Percentiles rank a stretch among this genome's conserved stretches.
Evolutionary conservation across 1,140 invertebrate genomes (phyloP).

Genomic region (Oncopodura yosiiana): DNA sequence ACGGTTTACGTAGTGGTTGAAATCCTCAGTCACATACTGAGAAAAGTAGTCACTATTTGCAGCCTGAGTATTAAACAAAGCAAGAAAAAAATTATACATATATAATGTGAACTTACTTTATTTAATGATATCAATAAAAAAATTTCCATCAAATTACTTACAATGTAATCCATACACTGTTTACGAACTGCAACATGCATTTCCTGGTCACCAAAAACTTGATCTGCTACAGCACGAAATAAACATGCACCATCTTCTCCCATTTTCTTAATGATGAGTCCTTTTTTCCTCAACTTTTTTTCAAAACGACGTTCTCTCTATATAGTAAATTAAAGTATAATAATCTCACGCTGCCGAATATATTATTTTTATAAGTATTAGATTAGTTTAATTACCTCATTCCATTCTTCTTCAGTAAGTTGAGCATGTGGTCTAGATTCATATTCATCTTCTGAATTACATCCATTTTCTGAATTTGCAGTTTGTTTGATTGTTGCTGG

Average conservation of each 20-base stretch:
- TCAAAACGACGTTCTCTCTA: slow-evolving; percentile 58
- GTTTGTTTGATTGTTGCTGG: slow-evolving; percentile 10
- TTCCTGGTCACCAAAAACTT: slow-evolving; percentile 87
- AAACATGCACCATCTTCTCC: slow-evolving; percentile 87
- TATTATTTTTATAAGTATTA: neutral
- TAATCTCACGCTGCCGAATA: neutral
- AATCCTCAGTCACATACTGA: slow-evolving; percentile 89
- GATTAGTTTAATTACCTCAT: slow-evolving; percentile 45
- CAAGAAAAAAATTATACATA: neutral
- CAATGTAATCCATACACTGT: slow-evolving; percentile 89
- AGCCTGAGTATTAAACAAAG: slow-evolving; percentile 44
- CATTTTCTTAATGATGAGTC: slow-evolving; percentile 77
- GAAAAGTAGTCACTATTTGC: slow-evolving; percentile 83
- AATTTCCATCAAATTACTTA: slow-evolving; percentile 43
- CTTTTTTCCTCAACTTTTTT: slow-evolving; percentile 60
- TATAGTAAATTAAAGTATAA: slow-evolving; percentile 21
- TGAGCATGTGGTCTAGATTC: slow-evolving; percentile 46
- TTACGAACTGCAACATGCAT: slow-evolving; percentile 76
- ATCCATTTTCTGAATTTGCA: slow-evolving; percentile 44
- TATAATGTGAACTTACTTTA: neutral
- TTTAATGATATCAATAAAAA: neutral
- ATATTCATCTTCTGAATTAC: slow-evolving; percentile 70
- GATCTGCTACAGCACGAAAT: slow-evolving; percentile 83
- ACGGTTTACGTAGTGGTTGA: slow-evolving; percentile 70
- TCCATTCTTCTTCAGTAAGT: slow-evolving; percentile 51